Evolutionary conservation across 2,797 vertebrate genomes (phyloP).

Genomic region (Parotocinclus haroldoi): DNA sequence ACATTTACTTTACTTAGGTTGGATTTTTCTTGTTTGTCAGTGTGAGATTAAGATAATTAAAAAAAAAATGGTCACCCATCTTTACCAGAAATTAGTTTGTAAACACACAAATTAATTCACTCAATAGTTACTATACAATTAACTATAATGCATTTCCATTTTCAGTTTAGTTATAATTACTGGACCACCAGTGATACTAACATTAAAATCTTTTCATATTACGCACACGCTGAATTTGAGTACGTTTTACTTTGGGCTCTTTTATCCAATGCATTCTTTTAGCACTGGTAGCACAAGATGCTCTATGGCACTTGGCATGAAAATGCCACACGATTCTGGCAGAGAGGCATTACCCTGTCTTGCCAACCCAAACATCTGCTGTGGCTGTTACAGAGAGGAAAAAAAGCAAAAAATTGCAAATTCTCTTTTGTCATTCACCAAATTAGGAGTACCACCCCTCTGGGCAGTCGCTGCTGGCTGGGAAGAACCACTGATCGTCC

Average conservation of each 20-base stretch:
- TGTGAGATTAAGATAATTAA: too few species aligned
- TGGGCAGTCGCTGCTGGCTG: constrained; percentile 33
- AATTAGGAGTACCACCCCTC: constrained; percentile 30
- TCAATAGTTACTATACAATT: too few species aligned
- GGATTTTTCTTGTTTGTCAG: too few species aligned
- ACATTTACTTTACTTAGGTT: too few species aligned
- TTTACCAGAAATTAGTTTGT: too few species aligned
- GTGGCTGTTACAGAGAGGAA: constrained; percentile 29
- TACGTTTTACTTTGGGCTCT: background rate
- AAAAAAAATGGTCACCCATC: too few species aligned
- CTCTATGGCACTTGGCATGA: constrained; percentile 37
- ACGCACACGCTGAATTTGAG: too few species aligned
- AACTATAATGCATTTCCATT: too few species aligned
- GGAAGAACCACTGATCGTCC: constrained; percentile 18
- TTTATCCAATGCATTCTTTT: constrained; percentile 21
- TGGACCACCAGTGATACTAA: too few species aligned
- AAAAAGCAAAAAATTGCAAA: constrained; percentile 28
- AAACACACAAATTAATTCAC: too few species aligned
- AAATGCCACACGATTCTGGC: constrained; percentile 19
- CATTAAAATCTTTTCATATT: too few species aligned
- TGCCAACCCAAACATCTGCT: constrained; percentile 53
- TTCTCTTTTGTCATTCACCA: constrained; percentile 42
- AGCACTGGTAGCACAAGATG: constrained; percentile 22
- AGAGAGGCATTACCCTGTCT: constrained; percentile 21
- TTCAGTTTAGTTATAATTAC: too few species aligned